These are phyloP conservation scores for Tinea trinotella DNA, from an alignment of 2,888 invertebrate genomes.

Conservation along the genomic window DNA sequence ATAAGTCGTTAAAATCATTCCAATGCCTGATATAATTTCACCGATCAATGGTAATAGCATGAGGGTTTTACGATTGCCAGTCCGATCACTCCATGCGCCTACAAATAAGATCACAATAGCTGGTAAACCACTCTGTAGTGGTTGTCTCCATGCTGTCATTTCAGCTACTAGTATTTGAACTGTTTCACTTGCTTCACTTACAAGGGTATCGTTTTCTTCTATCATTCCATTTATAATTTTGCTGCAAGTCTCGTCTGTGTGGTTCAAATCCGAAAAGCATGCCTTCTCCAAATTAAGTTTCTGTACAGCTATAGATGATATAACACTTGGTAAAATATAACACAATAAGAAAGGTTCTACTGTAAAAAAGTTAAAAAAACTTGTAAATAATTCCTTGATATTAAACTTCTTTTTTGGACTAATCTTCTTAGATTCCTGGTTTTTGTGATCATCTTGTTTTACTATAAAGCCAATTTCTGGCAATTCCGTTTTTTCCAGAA, in stretches of 20 bases:
- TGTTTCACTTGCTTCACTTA: constrained; percentile 41
- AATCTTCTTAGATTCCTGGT: background rate
- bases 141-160: constrained; percentile 68
- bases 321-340: constrained; percentile 74
- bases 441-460: background rate
- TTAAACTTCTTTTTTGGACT: background rate
- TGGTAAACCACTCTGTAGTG: constrained; percentile 69
- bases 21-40: constrained; percentile 62
- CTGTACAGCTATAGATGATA: constrained; percentile 71
- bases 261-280: constrained; percentile 63
- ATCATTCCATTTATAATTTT: constrained; percentile 40
- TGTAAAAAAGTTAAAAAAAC: constrained; percentile 50
- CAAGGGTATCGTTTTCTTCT: constrained; percentile 37
- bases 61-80: constrained; percentile 69
- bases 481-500: constrained; percentile 19
- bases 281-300: constrained; percentile 72
- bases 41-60: constrained; percentile 71
- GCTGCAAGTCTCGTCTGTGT: constrained; percentile 61
- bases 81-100: constrained; percentile 76
- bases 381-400: background rate
- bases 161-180: constrained; percentile 60
- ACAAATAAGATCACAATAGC: constrained; percentile 70
- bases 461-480: background rate
- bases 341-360: constrained; percentile 77
- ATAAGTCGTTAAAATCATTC: constrained; percentile 65